Base-by-base conservation (phyloP, 2,797 vertebrate genomes). In the Eleutherodactylus coqui region DNA sequence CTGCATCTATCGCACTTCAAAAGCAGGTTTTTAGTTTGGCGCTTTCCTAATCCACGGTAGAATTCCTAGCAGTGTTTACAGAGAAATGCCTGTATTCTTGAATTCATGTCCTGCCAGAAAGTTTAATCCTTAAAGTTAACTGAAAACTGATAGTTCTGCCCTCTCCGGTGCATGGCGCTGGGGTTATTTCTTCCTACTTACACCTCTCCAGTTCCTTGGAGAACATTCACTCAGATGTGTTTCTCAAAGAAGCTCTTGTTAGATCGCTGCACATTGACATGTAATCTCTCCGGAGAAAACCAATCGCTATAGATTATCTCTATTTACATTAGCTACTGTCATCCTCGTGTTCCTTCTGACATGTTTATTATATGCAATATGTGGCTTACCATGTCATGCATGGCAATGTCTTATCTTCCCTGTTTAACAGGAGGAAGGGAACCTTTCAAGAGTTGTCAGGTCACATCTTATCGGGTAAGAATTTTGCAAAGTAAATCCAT, bases 281-380 rank as follows among this genome's bases (percentile, higher is more conserved):
- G 24, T 73, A 72, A 81, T 86, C 78, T 75, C 67, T 32, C 78
- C 5, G 67, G 78, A 81, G 85, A 81, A 60, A 36, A 34, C 38
- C 51, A 81, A 86, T 86, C 69, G 27, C 53, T 81, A 32, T 75
- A 75, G 78, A 75, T 86, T 75, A 81, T 75, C 82, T 92, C 86
- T 89, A 88, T 93, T 93, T 92, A 89, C 88, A 89, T 89, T 89
- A 89, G 86, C 77, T 88, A 82, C 86, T 72, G 76, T 79, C 84
- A 72, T 79, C 67, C 32, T 34, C 47, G 29, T 72, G 47, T 70
- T 89, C 82, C 88, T 64, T 89, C 88, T 87, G 89, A 92, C 90
- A 90, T 89, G 83, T 89, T 92, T 92, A 87, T 90, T 89, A 91
- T 88, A 89, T 85, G 47, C 86, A 88, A 91, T 90, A 90, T 85